Evolutionary conservation across 2,888 invertebrate genomes (phyloP).

Genomic region (Miltochrista miniata): DNA sequence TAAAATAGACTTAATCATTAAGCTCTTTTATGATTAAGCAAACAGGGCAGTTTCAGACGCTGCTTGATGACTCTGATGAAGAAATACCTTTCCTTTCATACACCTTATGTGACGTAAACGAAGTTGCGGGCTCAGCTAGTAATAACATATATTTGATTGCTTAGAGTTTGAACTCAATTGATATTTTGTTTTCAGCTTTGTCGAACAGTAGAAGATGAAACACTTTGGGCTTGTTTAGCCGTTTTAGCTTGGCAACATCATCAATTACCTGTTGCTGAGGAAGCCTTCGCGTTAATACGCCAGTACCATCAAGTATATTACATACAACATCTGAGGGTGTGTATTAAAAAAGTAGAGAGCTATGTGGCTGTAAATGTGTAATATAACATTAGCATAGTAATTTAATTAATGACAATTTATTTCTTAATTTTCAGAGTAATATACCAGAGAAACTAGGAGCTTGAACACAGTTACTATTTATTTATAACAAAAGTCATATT

Average conservation of each 20-base stretch:
- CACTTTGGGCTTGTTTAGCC: slow-evolving; percentile 97
- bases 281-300: slow-evolving; percentile 90
- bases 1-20: too few species aligned
- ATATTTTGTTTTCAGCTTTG: slow-evolving; percentile 57
- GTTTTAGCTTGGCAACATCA: slow-evolving; percentile 94
- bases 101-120: too few species aligned
- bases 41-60: too few species aligned
- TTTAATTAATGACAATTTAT: not conserved
- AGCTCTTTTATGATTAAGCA: too few species aligned
- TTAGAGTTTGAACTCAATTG: not conserved
- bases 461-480: not conserved
- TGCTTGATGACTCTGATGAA: too few species aligned
- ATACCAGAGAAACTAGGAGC: slow-evolving; percentile 60
- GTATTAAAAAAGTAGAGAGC: slow-evolving; percentile 9
- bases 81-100: too few species aligned
- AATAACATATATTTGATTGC: not conserved
- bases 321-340: slow-evolving; percentile 91
- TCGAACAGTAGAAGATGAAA: slow-evolving; percentile 79
- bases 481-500: not conserved
- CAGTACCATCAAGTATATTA: slow-evolving; percentile 91
- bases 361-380: not conserved
- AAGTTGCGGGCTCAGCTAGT: too few species aligned
- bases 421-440: slow-evolving; percentile 53
- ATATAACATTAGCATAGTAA: not conserved
- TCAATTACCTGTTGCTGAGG: slow-evolving; percentile 95